Evolutionary conservation across 2,113 vertebrate genomes (phyloP), one percentile per base, ranked within the genome.

Genomic region (Synchiropus splendidus): DNA sequence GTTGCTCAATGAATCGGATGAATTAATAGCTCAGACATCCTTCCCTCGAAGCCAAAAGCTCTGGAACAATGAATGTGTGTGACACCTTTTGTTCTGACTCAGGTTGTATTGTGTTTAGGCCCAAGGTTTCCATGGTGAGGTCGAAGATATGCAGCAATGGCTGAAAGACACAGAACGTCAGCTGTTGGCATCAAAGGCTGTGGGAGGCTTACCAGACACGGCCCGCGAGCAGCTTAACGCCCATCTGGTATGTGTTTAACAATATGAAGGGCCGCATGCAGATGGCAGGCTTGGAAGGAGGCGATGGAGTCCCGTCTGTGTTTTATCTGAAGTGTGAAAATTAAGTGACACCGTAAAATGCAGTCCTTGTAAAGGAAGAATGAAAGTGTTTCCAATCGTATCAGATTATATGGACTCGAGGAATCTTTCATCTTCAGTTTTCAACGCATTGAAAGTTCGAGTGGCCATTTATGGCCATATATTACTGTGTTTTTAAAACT

Each of bases 71-170:
- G 58, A 33, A 31, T 61, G 41, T 60, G 51, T 49, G 57, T 64
- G 60, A 61, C 61, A 49, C 59, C 67, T 61, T 79, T 83, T 83
- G 75, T 80, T 58, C 57, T 83, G 67, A 79, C 52, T 48, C 63
- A 61, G 64, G 44, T 77, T 73, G 62, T 65, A 64, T 77, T 85
- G 77, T 88, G 64, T 79, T 87, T 63, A 99, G 95, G 94, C 95
- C 64, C 94, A 99, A 76, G 93, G 95, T 87, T 98, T 98, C 87
- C 95, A 97, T 84, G 89, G 92, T 36, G 94, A 98, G 78, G 90
- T 97, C 77, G 95, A 98, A 85, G 92, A 95, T 80, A 86, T 99
- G 85, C 92, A 94, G 64, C 90, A 94, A 65, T 99, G 95, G 94
- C 82, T 99, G 80, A 92, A 89, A 64, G 94, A 97, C 81, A 96